Evolutionary conservation across 2,888 invertebrate genomes (phyloP).

Genomic region (Drosophila neotestacea): DNA sequence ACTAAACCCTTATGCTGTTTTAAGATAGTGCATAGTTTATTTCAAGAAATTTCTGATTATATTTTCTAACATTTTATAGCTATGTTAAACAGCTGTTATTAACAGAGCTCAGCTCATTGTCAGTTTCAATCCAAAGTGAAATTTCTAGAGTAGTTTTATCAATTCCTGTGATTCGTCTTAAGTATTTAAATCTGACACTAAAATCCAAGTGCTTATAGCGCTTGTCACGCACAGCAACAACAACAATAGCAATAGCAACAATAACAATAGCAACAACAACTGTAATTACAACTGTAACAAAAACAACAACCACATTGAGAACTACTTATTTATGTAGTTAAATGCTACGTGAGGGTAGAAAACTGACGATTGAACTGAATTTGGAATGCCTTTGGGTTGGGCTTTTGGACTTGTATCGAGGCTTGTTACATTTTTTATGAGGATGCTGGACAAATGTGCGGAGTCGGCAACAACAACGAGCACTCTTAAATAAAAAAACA

Average conservation of each 20-base stretch:
- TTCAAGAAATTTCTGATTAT: no score
- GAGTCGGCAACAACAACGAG: constrained; percentile 2
- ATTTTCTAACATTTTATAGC: neutral
- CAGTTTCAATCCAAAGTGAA: constrained; percentile 32
- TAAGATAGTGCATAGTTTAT: no score
- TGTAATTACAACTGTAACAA: constrained; percentile 21
- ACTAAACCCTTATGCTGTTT: neutral
- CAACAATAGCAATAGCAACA: constrained; percentile 9
- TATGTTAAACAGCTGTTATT: constrained; percentile 3
- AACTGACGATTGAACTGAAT: constrained; percentile 31
- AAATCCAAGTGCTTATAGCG: constrained; percentile 51
- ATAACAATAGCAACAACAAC: constrained; percentile 16
- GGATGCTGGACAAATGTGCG: constrained; percentile 52
- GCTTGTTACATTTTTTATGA: constrained; percentile 30
- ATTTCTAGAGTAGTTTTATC: constrained; percentile 24
- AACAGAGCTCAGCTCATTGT: neutral
- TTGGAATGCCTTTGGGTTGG: constrained; percentile 23
- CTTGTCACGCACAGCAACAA: constrained; percentile 67
- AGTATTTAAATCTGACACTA: constrained; percentile 31
- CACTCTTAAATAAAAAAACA: constrained; percentile 2
- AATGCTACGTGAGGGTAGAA: constrained; percentile 57
- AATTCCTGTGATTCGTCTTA: constrained; percentile 19
- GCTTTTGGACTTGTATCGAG: constrained; percentile 9
- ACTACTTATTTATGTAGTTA: constrained; percentile 16
- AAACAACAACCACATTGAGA: constrained; percentile 28